Evolutionary conservation across 2,113 vertebrate species (phyloP).

Genomic region (Entelurus aequoreus): DNA sequence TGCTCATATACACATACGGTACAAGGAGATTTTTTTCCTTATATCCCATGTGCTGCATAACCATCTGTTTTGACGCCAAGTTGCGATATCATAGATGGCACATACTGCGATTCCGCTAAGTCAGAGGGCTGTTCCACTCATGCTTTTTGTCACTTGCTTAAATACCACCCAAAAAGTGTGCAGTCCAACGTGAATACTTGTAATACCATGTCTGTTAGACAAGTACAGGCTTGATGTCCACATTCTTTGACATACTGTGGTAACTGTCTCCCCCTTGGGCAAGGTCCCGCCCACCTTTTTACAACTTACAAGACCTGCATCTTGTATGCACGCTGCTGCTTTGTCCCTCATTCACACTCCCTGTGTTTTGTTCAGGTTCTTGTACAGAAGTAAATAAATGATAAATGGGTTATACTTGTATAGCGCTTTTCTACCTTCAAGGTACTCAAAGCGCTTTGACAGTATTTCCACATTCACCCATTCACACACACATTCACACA

Average conservation of each 20-base stretch:
- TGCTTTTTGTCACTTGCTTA: slow-evolving; percentile 12
- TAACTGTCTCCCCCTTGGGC: slow-evolving; percentile 29
- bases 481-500: too few species aligned
- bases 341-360: slow-evolving; percentile 1
- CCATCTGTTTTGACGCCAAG: slow-evolving; percentile 3
- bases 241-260: slow-evolving; percentile 65
- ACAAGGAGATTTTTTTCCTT: slow-evolving; percentile 2
- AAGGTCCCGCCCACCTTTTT: slow-evolving; percentile 36
- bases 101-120: neutral
- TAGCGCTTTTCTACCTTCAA: too few species aligned
- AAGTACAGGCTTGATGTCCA: slow-evolving; percentile 65
- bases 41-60: neutral
- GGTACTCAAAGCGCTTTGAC: too few species aligned
- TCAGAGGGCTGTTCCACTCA: neutral
- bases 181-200: slow-evolving; percentile 24
- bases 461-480: too few species aligned
- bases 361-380: slow-evolving; percentile 12
- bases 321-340: slow-evolving; percentile 17
- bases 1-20: slow-evolving; percentile 31
- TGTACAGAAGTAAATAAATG: slow-evolving; percentile 1
- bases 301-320: slow-evolving; percentile 1
- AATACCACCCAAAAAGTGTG: neutral
- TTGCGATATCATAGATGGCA: neutral
- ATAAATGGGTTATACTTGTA: too few species aligned
- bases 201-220: slow-evolving; percentile 49